Conservation (phyloP, 1,140 invertebrate genomes). For the Lepidurus apus region DNA sequence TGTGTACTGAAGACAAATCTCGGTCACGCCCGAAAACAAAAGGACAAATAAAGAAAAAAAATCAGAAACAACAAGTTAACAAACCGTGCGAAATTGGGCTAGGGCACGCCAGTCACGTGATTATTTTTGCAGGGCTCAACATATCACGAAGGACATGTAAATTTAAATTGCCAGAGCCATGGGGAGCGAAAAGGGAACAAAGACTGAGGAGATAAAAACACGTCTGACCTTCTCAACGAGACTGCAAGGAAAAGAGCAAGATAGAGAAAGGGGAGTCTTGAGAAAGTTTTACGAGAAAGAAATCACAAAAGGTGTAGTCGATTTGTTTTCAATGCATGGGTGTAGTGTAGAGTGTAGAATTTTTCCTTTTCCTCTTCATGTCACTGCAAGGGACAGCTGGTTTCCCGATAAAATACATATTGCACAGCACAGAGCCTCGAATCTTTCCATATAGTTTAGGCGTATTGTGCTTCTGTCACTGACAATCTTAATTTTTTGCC, state of each 20-base stretch:
- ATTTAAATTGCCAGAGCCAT: background rate
- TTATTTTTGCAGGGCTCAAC: conserved; percentile 10
- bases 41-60: background rate
- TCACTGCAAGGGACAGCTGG: background rate
- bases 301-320: conserved; percentile 14
- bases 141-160: background rate
- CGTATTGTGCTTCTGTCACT: conserved; percentile 5
- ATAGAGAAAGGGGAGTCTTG: background rate
- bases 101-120: background rate
- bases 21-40: background rate
- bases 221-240: background rate
- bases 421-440: conserved; percentile 13
- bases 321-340: conserved; percentile 5
- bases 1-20: background rate
- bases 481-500: background rate
- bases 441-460: background rate
- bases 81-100: background rate
- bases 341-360: conserved; percentile 15
- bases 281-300: background rate
- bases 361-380: background rate
- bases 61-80: background rate
- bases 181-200: background rate
- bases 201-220: background rate
- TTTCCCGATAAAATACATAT: conserved; percentile 20
- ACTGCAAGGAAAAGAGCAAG: background rate